phyloP scores from a whole-genome alignment of 2,888 invertebrate genomes.

The Tenthredo amoena region DNA sequence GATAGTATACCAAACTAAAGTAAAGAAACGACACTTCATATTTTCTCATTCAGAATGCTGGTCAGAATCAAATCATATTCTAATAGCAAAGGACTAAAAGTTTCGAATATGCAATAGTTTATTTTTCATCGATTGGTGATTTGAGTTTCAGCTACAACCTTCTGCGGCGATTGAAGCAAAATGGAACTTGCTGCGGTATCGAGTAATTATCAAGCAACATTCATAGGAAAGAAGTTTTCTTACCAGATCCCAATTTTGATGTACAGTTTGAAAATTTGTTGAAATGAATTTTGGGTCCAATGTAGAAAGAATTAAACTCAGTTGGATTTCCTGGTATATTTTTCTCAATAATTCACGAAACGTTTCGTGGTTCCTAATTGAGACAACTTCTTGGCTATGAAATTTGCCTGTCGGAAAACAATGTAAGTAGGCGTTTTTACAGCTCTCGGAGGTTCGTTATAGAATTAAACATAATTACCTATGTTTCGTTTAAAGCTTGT shows the following conservation, averaged over 20 bases:
- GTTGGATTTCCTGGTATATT: neutral
- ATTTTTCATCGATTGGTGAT: constrained; percentile 58
- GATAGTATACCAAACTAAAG: neutral
- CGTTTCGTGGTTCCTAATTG: neutral
- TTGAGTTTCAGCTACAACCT: constrained; percentile 72
- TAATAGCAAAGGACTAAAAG: constrained; percentile 21
- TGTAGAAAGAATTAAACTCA: neutral
- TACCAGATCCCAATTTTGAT: constrained; percentile 38
- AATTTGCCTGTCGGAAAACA: constrained; percentile 20
- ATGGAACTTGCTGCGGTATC: constrained; percentile 39
- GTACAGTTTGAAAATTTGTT: neutral
- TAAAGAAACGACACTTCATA: neutral
- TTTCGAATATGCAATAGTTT: constrained; percentile 49
- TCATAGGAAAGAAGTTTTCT: constrained; percentile 32
- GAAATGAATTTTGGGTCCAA: neutral
- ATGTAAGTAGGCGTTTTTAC: constrained; percentile 61
- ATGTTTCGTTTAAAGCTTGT: constrained; percentile 24
- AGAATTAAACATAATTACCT: constrained; percentile 41
- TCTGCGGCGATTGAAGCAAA: constrained; percentile 50
- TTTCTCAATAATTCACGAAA: constrained; percentile 53
- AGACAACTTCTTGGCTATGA: constrained; percentile 50
- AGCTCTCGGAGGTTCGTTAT: constrained; percentile 66
- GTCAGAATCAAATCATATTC: constrained; percentile 18
- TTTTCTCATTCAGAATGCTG: constrained; percentile 10
- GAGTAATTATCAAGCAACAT: constrained; percentile 25